Evolutionary conservation across 2,797 vertebrate genomes (phyloP), one percentile per base, ranked within the genome.

Genomic region (Lepilemur septentrionalis): DNA sequence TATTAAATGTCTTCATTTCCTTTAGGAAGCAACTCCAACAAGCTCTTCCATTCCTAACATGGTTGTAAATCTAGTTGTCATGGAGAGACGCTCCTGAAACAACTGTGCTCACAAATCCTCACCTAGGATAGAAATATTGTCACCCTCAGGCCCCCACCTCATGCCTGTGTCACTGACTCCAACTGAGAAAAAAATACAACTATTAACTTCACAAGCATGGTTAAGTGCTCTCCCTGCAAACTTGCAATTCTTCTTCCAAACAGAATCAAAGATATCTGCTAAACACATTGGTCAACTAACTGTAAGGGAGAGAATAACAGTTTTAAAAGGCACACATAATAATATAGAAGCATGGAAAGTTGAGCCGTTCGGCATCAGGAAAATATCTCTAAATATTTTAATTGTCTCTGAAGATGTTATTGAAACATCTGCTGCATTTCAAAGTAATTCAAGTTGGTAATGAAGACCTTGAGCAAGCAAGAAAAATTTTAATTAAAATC

Each of bases 371-470:
- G 38, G 30, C 22, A 80, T 30, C 0, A 52, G 78, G 35, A 86
- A 91, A 90, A 76, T 11, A 82, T 28, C 46, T 65, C 55, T 75
- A 55, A 88, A 55, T 41, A 91, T 55, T 81, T 72, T 91, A 72
- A 94, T 25, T 55, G 75, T 84, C 65, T 95, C 73, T 70, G 38
- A 91, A 59, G 76, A 90, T 67, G 32, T 41, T 76, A 69, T 13
- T 69, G 35, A 23, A 69, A 35, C 0, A 2, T 38, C 38, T 48
- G 57, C 32, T 72, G 41, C 48, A 81, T 95, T 92, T 90, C 32
- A 88, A 94, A 92, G 80, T 78, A 93, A 95, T 84, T 88, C 94
- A 92, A 85, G 17, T 70, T 65, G 69, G 41, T 87, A 92, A 95
- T 35, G 30, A 93, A 90, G 72, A 96, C 57, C 76, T 90, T 95